These are phyloP conservation scores for Brevipalpus yothersi DNA, from an alignment of 1,140 invertebrate species.

Conservation along the genomic window DNA sequence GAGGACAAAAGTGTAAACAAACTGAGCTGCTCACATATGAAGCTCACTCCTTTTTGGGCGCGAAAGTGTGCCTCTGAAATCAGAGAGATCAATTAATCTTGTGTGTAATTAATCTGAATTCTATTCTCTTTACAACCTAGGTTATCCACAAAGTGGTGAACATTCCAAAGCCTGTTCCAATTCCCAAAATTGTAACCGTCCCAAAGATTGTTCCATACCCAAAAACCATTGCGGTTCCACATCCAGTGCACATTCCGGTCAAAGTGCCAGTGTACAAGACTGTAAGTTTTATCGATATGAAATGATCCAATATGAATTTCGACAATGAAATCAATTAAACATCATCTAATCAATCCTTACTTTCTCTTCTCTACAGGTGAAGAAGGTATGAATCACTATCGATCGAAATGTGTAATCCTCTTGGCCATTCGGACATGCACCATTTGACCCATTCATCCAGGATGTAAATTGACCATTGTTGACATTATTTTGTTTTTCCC, in stretches of 20 bases:
- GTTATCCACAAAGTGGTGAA: conserved; percentile 17
- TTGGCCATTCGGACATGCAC: too few relatives aligned
- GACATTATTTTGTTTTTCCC: not conserved
- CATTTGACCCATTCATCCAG: too few relatives aligned
- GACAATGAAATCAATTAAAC: too few relatives aligned
- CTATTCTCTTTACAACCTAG: not conserved
- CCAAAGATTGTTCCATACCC: conserved; percentile 14
- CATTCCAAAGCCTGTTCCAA: conserved; percentile 14
- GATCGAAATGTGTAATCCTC: too few relatives aligned
- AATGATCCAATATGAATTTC: too few relatives aligned
- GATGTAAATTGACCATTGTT: too few relatives aligned
- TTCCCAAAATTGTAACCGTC: conserved; percentile 12
- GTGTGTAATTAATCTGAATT: too few relatives aligned
- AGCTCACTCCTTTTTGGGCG: not conserved
- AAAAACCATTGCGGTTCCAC: conserved; percentile 14
- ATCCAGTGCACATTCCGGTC: conserved; percentile 14
- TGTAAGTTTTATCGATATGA: not conserved
- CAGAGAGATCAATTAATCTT: not conserved
- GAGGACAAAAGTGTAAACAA: too few relatives aligned
- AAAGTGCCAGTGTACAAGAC: conserved; percentile 15
- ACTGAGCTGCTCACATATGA: not conserved
- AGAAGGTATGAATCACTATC: too few relatives aligned
- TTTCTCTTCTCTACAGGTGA: too few relatives aligned
- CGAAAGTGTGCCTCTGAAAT: too few relatives aligned
- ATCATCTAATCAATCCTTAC: too few relatives aligned